Evolutionary conservation across 92 coral and sea anemone species (phyloP).

Genomic region (Hydrozoanthus gracilis): DNA sequence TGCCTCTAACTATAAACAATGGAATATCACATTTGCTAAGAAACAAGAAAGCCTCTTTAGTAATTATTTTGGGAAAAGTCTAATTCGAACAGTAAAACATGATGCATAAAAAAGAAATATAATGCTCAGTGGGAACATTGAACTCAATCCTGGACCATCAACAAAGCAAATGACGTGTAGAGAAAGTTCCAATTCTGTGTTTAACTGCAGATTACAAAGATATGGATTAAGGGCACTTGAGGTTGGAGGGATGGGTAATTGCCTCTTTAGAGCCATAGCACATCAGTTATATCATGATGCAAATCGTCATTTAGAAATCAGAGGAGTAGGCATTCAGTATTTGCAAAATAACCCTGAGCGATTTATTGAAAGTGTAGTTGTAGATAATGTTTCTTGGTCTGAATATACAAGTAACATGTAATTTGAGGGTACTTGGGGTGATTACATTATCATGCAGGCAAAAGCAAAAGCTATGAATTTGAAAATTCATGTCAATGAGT

Average conservation of each 20-base stretch:
- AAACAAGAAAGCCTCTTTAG: background rate
- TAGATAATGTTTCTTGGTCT: background rate
- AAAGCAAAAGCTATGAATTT: background rate
- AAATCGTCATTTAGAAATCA: conserved; percentile 3
- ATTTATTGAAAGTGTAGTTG: conserved; percentile 9
- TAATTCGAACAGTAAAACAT: background rate
- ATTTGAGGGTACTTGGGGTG: background rate
- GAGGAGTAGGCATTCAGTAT: background rate
- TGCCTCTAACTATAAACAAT: conserved; percentile 8
- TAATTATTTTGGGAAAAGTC: background rate
- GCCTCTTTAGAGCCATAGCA: background rate
- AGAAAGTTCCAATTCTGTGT: conserved; percentile 16
- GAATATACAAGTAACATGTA: background rate
- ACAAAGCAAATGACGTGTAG: background rate
- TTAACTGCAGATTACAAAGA: background rate
- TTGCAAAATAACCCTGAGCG: conserved; percentile 1
- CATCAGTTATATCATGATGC: conserved; percentile 6
- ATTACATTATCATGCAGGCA: background rate
- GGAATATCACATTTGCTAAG: conserved; percentile 16
- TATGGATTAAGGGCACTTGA: background rate
- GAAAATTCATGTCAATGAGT: background rate
- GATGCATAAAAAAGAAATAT: background rate
- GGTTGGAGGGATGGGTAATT: background rate
- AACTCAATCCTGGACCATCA: conserved; percentile 12
- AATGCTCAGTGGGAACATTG: background rate